Conservation (phyloP, 2,113 vertebrate genomes). For the Tyto alba region DNA sequence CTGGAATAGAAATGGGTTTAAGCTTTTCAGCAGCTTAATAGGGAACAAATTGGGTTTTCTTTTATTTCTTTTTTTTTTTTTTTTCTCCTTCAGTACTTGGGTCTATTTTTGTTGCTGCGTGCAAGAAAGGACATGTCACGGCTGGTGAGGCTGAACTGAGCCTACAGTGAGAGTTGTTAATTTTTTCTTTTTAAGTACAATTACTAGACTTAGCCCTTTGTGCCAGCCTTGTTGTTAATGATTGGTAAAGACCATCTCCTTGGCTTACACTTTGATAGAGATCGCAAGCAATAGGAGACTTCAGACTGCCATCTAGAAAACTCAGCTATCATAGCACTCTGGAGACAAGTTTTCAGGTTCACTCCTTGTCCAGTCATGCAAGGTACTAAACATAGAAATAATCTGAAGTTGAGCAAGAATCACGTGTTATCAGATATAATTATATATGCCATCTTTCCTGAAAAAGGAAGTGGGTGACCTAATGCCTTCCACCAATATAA, state of each 20-base stretch:
- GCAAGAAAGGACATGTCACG: slow-evolving; percentile 36
- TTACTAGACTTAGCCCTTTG: slow-evolving; percentile 60
- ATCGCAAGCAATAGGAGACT: slow-evolving; percentile 21
- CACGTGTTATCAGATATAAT: background rate
- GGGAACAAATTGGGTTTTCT: slow-evolving; percentile 62
- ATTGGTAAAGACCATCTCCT: slow-evolving; percentile 59
- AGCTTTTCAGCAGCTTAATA: slow-evolving; percentile 68
- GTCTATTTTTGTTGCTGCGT: slow-evolving; percentile 29
- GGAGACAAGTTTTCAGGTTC: background rate
- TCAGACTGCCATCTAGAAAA: slow-evolving; percentile 48
- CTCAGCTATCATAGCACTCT: background rate
- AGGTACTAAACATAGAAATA: background rate
- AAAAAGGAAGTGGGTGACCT: background rate
- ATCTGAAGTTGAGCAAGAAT: background rate
- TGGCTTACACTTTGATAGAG: slow-evolving; percentile 72
- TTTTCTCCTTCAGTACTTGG: background rate
- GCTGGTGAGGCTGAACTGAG: slow-evolving; percentile 37
- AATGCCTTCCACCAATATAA: background rate
- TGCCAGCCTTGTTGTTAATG: slow-evolving; percentile 71
- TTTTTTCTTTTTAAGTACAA: slow-evolving; percentile 28
- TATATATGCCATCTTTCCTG: background rate
- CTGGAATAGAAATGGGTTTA: slow-evolving; percentile 66
- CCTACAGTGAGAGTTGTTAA: slow-evolving; percentile 11
- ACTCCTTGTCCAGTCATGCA: background rate
- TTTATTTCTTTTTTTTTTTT: background rate